Conservation (phyloP, 2,888 invertebrate genomes). For the Branchipolynoe longqiensis region DNA sequence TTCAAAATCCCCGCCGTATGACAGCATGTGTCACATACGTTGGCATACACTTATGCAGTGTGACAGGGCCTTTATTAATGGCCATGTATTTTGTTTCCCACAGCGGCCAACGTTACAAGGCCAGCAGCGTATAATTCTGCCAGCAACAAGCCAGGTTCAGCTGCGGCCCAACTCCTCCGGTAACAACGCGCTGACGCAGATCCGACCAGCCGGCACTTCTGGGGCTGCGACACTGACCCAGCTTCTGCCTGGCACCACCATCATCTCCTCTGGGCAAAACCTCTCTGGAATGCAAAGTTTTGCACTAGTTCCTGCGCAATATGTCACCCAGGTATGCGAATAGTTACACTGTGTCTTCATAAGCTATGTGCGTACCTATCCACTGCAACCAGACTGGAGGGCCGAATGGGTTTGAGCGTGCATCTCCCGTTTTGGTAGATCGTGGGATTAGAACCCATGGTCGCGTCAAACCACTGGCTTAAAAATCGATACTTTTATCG, state of each 20-base stretch:
- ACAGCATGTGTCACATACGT: too few species aligned
- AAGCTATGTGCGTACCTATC: background rate
- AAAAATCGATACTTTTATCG: too few species aligned
- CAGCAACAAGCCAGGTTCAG: slow-evolving; percentile 69
- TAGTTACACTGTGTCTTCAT: background rate
- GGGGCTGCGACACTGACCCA: slow-evolving; percentile 74
- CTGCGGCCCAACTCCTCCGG: slow-evolving; percentile 67
- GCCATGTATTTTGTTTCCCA: too few species aligned
- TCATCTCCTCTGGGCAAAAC: slow-evolving; percentile 79
- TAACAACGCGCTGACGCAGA: slow-evolving; percentile 70
- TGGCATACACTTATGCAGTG: too few species aligned
- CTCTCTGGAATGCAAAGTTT: slow-evolving; percentile 80
- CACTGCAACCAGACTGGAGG: too few species aligned
- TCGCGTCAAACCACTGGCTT: too few species aligned
- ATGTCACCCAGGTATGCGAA: slow-evolving; percentile 83
- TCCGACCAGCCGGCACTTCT: slow-evolving; percentile 70
- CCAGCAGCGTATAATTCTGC: slow-evolving; percentile 75
- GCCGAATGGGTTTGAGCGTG: too few species aligned
- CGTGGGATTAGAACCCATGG: too few species aligned
- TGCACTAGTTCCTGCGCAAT: slow-evolving; percentile 85
- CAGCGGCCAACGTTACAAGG: slow-evolving; percentile 60
- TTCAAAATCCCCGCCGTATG: too few species aligned
- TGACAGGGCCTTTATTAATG: too few species aligned
- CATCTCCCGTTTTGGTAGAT: too few species aligned
- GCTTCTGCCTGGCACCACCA: slow-evolving; percentile 78